Percentiles rank a stretch among this genome's conserved stretches.
Evolutionary conservation across 2,888 invertebrate species (phyloP).

Genomic region (Marasmarcha lunaedactyla): DNA sequence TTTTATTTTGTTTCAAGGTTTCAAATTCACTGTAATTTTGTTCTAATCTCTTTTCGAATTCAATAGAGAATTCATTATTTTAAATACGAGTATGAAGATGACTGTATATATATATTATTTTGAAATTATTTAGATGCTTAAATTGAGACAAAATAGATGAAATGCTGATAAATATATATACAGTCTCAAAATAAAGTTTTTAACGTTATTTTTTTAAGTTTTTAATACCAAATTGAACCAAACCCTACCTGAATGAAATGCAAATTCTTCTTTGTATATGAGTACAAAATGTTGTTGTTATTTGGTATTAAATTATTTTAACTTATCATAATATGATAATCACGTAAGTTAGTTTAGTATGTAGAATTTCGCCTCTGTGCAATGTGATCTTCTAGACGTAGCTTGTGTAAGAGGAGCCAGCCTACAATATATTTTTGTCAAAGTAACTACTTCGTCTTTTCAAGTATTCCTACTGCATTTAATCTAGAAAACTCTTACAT

Average conservation of each 20-base stretch:
- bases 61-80: constrained; percentile 4
- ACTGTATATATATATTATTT: too few species aligned
- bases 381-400: constrained; percentile 60
- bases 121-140: too few species aligned
- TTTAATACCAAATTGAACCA: too few species aligned
- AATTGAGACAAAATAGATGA: too few species aligned
- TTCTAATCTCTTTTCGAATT: constrained; percentile 27
- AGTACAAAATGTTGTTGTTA: constrained; percentile 12
- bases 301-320: constrained; percentile 9
- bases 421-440: not conserved
- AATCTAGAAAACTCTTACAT: too few species aligned
- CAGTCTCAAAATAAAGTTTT: too few species aligned
- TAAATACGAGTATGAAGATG: not conserved
- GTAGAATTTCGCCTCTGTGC: constrained; percentile 41
- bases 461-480: too few species aligned
- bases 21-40: constrained; percentile 11
- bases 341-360: not conserved
- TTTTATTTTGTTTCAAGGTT: constrained; percentile 6
- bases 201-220: too few species aligned
- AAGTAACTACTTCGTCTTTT: too few species aligned
- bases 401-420: constrained; percentile 16
- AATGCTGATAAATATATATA: too few species aligned
- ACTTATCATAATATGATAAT: not conserved
- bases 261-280: constrained; percentile 8
- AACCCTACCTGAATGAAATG: not conserved